Conservation (phyloP, 2,797 vertebrate species). For the Carcharodon carcharias region DNA sequence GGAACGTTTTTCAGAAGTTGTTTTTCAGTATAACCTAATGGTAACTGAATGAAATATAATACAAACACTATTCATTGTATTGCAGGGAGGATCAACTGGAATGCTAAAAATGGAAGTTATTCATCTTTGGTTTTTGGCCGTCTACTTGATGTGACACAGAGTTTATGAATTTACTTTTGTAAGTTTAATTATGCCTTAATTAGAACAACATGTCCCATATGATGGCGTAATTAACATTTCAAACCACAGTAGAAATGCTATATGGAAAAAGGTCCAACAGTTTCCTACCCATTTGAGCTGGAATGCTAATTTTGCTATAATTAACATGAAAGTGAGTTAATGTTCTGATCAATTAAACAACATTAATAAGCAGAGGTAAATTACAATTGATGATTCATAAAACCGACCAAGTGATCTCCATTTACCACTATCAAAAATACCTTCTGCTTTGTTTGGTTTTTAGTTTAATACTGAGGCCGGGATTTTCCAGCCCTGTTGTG, state of each 20-base stretch:
- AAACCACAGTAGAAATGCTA: constrained; percentile 20
- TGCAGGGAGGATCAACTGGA: not conserved
- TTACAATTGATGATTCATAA: constrained; percentile 66
- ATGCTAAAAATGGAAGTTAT: constrained; percentile 21
- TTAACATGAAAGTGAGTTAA: constrained; percentile 66
- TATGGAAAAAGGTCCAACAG: constrained; percentile 3
- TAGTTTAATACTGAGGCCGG: not conserved
- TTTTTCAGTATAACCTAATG: not conserved
- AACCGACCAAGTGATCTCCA: not conserved
- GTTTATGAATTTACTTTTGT: constrained; percentile 15
- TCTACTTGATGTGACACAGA: not conserved
- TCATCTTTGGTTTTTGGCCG: constrained; percentile 19
- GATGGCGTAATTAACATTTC: constrained; percentile 29
- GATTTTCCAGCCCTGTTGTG: no score
- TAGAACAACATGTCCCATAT: constrained; percentile 15
- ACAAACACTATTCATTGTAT: not conserved
- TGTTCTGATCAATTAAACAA: constrained; percentile 70
- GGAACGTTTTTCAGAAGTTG: not conserved
- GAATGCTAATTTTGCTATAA: constrained; percentile 66
- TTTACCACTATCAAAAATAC: not conserved
- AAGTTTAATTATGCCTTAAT: constrained; percentile 22
- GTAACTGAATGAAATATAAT: not conserved
- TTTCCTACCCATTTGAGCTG: constrained; percentile 50
- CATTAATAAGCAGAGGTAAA: constrained; percentile 73
- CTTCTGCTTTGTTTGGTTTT: not conserved